phyloP scores from a whole-genome alignment of 2,888 invertebrate genomes.

The Oscheius sp. region DNA sequence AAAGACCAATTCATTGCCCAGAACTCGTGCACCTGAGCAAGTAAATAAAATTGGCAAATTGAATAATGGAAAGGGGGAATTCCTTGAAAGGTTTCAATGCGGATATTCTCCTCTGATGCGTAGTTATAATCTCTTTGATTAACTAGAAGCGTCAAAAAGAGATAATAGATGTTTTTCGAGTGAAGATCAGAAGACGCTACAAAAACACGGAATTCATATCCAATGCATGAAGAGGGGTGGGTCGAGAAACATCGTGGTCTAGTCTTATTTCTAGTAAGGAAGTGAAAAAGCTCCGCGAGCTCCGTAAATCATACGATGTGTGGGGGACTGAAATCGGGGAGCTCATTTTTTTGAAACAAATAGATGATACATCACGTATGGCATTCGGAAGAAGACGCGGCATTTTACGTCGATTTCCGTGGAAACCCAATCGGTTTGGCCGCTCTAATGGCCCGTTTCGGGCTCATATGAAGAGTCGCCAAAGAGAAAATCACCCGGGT shows the following conservation, averaged over 20 bases:
- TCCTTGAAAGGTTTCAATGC: too few relatives aligned
- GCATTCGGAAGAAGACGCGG: conserved; percentile 21
- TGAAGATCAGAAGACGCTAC: not conserved
- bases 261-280: not conserved
- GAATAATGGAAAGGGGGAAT: too few relatives aligned
- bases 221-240: not conserved
- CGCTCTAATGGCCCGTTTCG: conserved; percentile 26
- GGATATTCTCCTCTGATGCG: too few relatives aligned
- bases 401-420: conserved; percentile 28
- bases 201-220: not conserved
- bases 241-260: not conserved
- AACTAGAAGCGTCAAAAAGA: too few relatives aligned
- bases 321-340: not conserved
- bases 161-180: too few relatives aligned
- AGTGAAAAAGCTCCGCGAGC: not conserved
- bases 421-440: conserved; percentile 29
- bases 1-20: too few relatives aligned
- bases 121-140: too few relatives aligned
- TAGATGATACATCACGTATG: conserved; percentile 5
- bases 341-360: conserved; percentile 2
- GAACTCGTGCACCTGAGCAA: not conserved
- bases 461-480: conserved; percentile 24
- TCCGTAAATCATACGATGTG: not conserved
- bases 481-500: not conserved
- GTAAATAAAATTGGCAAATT: too few relatives aligned